Conservation (phyloP, 2,888 invertebrate genomes). For the Drosophila peninsularis region DNA sequence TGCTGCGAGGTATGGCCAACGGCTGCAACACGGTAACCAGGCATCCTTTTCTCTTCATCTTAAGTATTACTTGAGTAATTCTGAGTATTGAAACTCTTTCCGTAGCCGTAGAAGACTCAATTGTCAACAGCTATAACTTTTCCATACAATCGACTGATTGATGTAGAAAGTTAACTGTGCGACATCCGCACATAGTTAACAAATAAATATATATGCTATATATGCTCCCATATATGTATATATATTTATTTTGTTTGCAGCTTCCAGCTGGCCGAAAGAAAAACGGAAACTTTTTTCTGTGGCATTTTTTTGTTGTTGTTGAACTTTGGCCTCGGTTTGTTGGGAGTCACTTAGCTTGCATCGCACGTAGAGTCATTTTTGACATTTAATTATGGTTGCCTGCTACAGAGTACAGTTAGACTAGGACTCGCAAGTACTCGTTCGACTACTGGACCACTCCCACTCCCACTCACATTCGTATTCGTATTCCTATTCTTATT, state of each 20-base stretch:
- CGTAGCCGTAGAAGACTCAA: too few species aligned
- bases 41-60: too few species aligned
- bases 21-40: too few species aligned
- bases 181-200: conserved; percentile 2
- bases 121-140: too few species aligned
- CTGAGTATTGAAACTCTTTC: too few species aligned
- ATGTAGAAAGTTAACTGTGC: conserved; percentile 6
- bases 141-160: background rate
- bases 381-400: conserved; percentile 82
- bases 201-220: background rate
- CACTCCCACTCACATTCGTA: background rate
- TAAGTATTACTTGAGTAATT: too few species aligned
- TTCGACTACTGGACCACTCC: background rate
- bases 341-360: conserved; percentile 61
- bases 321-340: conserved; percentile 52
- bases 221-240: background rate
- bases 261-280: background rate
- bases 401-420: conserved; percentile 33
- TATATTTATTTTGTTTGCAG: conserved; percentile 41
- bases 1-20: too few species aligned
- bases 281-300: conserved; percentile 27
- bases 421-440: conserved; percentile 19
- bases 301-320: conserved; percentile 29
- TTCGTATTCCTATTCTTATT: conserved; percentile 14
- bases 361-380: conserved; percentile 82